Percentiles rank a stretch among this genome's conserved stretches.
Conservation (phyloP, 2,797 vertebrate species). For the Tragopan temminckii region DNA sequence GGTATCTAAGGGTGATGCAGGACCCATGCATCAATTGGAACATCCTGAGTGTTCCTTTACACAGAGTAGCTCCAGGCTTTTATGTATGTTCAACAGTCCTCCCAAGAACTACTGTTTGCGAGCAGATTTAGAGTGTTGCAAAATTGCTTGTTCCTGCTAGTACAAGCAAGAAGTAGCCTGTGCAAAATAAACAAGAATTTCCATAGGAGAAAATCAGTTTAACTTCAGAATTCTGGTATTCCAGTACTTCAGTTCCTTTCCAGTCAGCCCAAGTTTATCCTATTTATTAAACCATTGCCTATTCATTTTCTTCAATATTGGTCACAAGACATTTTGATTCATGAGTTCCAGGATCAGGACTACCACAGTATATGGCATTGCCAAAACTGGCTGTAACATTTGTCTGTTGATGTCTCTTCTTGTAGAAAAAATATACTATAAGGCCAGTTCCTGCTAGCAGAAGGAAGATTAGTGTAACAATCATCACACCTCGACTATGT, state of each 20-base stretch:
- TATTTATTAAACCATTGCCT: constrained; percentile 66
- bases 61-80: not conserved
- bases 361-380: constrained; percentile 85
- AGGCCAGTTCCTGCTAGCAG: constrained; percentile 41
- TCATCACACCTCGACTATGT: not conserved
- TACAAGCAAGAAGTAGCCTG: not conserved
- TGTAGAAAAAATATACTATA: constrained; percentile 52
- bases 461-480: constrained; percentile 41
- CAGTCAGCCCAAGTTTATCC: not conserved
- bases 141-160: not conserved
- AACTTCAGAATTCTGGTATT: not conserved
- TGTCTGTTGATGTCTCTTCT: not conserved
- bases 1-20: not conserved
- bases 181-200: constrained; percentile 21
- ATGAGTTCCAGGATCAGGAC: constrained; percentile 71
- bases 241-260: not conserved
- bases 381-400: constrained; percentile 76
- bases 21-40: not conserved
- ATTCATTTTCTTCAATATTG: constrained; percentile 90
- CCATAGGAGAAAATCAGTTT: not conserved
- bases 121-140: not conserved
- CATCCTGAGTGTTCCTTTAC: not conserved
- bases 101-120: not conserved
- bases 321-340: constrained; percentile 87
- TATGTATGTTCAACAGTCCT: not conserved